A percentile compares a stretch with the other conserved stretches of the same genome.
Evolutionary conservation across 2,888 invertebrate genomes (phyloP).

Genomic region (Hydropsyche betteni): DNA sequence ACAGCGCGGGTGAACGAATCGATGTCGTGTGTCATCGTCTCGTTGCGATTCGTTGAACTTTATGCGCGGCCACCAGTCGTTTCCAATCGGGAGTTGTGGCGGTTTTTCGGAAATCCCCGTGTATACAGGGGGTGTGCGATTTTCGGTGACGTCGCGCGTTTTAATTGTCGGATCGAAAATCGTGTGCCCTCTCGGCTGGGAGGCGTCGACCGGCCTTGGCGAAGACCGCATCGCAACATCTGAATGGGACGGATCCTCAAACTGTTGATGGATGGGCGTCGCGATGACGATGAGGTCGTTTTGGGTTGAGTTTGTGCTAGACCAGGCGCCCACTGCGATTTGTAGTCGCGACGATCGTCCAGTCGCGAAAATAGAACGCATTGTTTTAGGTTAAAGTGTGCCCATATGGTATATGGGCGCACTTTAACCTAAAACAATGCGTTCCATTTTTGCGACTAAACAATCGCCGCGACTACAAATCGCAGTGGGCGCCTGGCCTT

Average conservation of each 20-base stretch:
- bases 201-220: conserved; percentile 41
- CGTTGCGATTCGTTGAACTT: conserved; percentile 25
- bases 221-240: conserved; percentile 34
- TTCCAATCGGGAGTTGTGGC: background rate
- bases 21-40: conserved; percentile 19
- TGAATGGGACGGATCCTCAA: conserved; percentile 26
- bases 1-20: conserved; percentile 16
- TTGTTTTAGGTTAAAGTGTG: too few relatives aligned
- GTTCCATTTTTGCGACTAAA: too few relatives aligned
- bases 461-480: too few relatives aligned
- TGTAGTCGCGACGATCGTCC: too few relatives aligned
- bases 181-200: background rate
- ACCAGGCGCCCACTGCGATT: too few relatives aligned
- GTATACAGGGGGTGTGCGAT: background rate
- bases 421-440: too few relatives aligned
- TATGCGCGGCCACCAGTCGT: conserved; percentile 1
- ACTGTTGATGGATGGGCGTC: background rate
- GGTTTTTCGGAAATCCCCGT: background rate
- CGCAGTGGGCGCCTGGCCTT: too few relatives aligned
- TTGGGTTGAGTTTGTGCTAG: too few relatives aligned
- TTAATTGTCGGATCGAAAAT: background rate
- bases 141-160: background rate
- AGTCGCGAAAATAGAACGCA: too few relatives aligned
- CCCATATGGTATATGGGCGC: too few relatives aligned
- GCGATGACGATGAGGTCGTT: too few relatives aligned